Base-by-base conservation (phyloP, 1,140 invertebrate species). In the Uloborus diversus region DNA sequence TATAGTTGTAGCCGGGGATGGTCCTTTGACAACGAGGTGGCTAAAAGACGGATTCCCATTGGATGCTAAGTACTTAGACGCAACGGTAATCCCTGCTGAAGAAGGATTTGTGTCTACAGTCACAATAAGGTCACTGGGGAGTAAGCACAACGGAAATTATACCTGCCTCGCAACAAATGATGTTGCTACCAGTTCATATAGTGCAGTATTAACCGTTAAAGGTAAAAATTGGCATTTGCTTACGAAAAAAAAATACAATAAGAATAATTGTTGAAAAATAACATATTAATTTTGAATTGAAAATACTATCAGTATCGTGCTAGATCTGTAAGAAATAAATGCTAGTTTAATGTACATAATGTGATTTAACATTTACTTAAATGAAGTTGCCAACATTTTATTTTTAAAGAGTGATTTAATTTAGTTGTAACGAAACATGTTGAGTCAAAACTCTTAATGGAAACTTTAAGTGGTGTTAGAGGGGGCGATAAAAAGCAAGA, bases 11-110 rank as follows among this genome's bases (percentile, higher is more conserved):
- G 84, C 81, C 82, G 88, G 88, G 73, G 88, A 88, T 83, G 87
- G 87, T 75, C 86, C 87, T 56, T 85, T 87, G 47, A 87, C 86
- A 83, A 87, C 88, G 66, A 86, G 85, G 78, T 90, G 89, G 89
- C 84, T 87, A 70, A 90, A 90, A 85, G 88, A 93, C 84, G 92
- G 92, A 49, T 68, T 37, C 35, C 64, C n/a, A 51, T 71, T 51
- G 27, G 33, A 37, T n/a, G 80, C 51, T 3, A 35, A 35, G 13
- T 23, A 51, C 20, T 28, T 56, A 20, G 49, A 56, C 33, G 66
- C 66, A 3, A 20, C 47, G 17, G 56, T 82, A 51, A 68, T 83
- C n/a, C 30, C 71, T 37, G 64, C 70, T 13, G 70, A 53, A 27
- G 83, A 83, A 65, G 84, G 82, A 37, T 88, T 85, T 75, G 85